These are phyloP conservation scores for Drosophila quinaria DNA, from an alignment of 2,888 invertebrate species.

Conservation along the genomic window DNA sequence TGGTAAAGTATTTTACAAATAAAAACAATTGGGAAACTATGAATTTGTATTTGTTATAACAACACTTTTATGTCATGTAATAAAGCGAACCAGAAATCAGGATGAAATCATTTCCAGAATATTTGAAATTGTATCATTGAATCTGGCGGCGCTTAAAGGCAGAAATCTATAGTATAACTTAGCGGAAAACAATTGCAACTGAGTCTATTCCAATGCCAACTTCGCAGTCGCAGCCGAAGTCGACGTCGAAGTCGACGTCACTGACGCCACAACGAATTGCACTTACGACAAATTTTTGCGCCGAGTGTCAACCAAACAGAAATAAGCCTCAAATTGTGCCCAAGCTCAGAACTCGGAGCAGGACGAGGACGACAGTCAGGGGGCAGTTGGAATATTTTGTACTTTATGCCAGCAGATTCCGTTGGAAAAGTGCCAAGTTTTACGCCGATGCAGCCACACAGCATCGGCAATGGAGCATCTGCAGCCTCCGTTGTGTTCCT, in stretches of 20 bases:
- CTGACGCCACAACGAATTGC: conserved; percentile 73
- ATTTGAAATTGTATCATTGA: conserved; percentile 38
- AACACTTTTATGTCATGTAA: background rate
- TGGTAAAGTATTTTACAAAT: no score
- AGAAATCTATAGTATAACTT: conserved; percentile 46
- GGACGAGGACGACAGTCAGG: background rate
- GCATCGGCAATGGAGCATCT: conserved; percentile 42
- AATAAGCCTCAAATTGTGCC: conserved; percentile 74
- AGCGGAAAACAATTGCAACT: conserved; percentile 63
- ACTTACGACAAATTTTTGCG: conserved; percentile 75
- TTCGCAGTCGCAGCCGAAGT: conserved; percentile 2
- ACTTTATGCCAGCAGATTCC: conserved; percentile 76
- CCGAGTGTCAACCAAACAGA: conserved; percentile 72
- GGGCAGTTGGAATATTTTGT: conserved; percentile 72
- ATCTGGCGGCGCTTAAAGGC: conserved; percentile 33
- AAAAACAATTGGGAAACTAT: no score
- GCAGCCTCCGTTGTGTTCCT: conserved; percentile 25
- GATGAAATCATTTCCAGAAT: conserved; percentile 7
- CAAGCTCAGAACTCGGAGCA: conserved; percentile 37
- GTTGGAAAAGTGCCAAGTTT: conserved; percentile 79
- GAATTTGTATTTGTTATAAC: no score
- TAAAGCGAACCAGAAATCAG: conserved; percentile 1
- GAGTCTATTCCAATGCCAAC: conserved; percentile 61
- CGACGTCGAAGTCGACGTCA: conserved; percentile 8
- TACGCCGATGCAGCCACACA: conserved; percentile 67